Evolutionary conservation across 2,888 invertebrate species (phyloP).

Genomic region (Oligia fasciuncula): DNA sequence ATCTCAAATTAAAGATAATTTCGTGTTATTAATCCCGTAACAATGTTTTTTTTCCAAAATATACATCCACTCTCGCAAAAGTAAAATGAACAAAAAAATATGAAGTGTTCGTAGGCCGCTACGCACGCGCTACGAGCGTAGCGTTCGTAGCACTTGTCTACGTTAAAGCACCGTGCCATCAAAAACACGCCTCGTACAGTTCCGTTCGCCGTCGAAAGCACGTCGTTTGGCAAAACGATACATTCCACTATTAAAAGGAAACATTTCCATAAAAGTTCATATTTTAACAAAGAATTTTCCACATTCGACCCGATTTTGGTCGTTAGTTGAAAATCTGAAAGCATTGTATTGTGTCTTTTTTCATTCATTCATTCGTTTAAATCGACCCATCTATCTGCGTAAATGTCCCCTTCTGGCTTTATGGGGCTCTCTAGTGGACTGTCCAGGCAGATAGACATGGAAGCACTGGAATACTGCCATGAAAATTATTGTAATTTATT

Average conservation of each 20-base stretch:
- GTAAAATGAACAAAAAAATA: constrained; percentile 5
- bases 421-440: constrained; percentile 44
- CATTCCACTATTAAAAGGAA: constrained; percentile 19
- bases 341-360: constrained; percentile 34
- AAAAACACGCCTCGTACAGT: constrained; percentile 37
- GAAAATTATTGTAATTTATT: constrained; percentile 12
- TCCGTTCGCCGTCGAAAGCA: constrained; percentile 18
- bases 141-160: constrained; percentile 46
- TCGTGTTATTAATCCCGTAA: not conserved
- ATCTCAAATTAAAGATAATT: not conserved
- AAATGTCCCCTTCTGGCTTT: constrained; percentile 53
- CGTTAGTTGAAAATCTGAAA: constrained; percentile 49
- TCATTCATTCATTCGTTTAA: constrained; percentile 52
- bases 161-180: constrained; percentile 21
- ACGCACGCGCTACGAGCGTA: constrained; percentile 45
- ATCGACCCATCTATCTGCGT: constrained; percentile 57
- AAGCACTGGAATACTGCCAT: constrained; percentile 26
- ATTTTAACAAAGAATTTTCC: constrained; percentile 28
- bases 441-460: constrained; percentile 27
- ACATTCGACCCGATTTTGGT: constrained; percentile 28
- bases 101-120: constrained; percentile 14
- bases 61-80: not conserved
- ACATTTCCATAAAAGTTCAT: constrained; percentile 24
- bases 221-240: constrained; percentile 31
- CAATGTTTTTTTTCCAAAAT: not conserved